Conservation (phyloP, 2,797 vertebrate genomes). For the Gymnoscopelus braueri region DNA sequence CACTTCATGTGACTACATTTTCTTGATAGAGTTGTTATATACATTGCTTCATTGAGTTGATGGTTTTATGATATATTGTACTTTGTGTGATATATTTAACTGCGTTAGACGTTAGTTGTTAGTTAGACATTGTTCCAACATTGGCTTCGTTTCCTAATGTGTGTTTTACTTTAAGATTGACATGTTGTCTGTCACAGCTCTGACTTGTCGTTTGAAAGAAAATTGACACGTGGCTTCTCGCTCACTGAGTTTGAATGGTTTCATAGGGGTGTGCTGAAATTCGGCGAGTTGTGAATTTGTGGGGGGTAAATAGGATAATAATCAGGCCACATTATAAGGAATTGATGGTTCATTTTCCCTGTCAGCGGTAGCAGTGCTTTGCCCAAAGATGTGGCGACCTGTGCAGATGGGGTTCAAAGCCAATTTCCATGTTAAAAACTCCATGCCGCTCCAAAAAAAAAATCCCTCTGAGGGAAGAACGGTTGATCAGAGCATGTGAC, state of each 20-base stretch:
- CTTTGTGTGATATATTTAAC: slow-evolving; percentile 20
- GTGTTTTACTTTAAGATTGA: slow-evolving; percentile 60
- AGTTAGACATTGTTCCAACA: slow-evolving; percentile 18
- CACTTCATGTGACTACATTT: neutral
- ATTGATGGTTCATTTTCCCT: slow-evolving; percentile 86
- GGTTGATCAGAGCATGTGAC: slow-evolving; percentile 78
- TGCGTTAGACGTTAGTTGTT: slow-evolving; percentile 14
- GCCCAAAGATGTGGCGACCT: slow-evolving; percentile 85
- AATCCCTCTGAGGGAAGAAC: slow-evolving; percentile 71
- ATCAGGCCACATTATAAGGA: slow-evolving; percentile 86
- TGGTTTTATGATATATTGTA: slow-evolving; percentile 19
- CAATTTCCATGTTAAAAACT: slow-evolving; percentile 90
- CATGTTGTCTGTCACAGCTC: slow-evolving; percentile 48
- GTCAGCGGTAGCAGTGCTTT: slow-evolving; percentile 82
- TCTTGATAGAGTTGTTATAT: no score
- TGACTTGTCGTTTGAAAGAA: slow-evolving; percentile 53
- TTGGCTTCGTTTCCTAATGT: slow-evolving; percentile 49
- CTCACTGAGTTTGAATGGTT: slow-evolving; percentile 4
- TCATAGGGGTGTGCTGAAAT: no score
- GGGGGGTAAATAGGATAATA: slow-evolving; percentile 85
- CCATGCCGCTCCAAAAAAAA: slow-evolving; percentile 72
- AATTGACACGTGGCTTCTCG: slow-evolving; percentile 53
- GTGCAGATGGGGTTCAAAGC: slow-evolving; percentile 88
- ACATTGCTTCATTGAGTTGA: slow-evolving; percentile 1
- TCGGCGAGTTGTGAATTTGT: slow-evolving; percentile 60